phyloP scores from a whole-genome alignment of 2,797 vertebrate genomes.

The Pteronotus mesoamericanus region DNA sequence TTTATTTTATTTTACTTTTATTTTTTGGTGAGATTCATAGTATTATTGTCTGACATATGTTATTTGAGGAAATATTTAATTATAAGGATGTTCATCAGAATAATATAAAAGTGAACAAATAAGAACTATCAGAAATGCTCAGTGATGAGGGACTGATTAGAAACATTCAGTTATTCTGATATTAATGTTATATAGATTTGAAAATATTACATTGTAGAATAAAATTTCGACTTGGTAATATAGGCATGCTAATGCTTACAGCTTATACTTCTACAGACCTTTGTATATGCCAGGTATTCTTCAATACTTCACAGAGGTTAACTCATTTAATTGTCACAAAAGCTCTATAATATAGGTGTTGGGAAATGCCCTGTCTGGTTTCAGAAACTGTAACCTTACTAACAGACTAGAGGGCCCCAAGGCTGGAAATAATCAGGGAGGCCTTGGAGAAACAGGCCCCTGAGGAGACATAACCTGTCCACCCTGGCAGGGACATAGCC shows the following conservation, averaged over 20 bases:
- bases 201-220: background rate
- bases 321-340: background rate
- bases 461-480: too few species aligned
- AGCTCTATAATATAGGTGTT: background rate
- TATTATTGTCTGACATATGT: background rate
- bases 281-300: background rate
- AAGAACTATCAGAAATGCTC: background rate
- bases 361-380: too few species aligned
- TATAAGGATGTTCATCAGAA: background rate
- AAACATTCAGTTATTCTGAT: background rate
- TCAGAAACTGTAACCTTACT: too few species aligned
- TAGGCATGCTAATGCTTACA: background rate
- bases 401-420: too few species aligned
- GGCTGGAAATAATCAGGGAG: too few species aligned
- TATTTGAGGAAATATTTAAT: background rate
- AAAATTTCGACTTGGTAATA: background rate
- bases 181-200: background rate
- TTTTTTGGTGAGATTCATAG: background rate
- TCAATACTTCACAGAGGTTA: background rate
- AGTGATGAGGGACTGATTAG: background rate
- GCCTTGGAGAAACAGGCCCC: too few species aligned
- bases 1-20: background rate
- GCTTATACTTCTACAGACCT: background rate
- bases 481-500: too few species aligned
- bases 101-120: background rate